phyloP scores from a whole-genome alignment of 1,140 invertebrate species.

The Achroia grisella region DNA sequence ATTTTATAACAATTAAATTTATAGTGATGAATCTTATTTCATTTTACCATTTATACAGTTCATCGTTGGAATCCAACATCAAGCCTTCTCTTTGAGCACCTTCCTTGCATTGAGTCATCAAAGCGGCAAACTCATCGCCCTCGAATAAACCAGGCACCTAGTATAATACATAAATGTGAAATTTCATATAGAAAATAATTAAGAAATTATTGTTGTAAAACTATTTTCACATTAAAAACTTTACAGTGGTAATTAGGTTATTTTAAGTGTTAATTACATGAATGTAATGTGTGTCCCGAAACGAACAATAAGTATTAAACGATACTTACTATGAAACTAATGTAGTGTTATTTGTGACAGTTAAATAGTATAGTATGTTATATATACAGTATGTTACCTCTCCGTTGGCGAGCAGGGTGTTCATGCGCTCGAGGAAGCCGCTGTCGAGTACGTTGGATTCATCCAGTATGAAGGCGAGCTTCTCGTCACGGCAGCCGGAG shows the following conservation, averaged over 20 bases:
- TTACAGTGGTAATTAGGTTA: background rate
- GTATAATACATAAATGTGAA: slow-evolving; percentile 1
- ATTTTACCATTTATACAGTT: slow-evolving; percentile 93
- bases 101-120: slow-evolving; percentile 99
- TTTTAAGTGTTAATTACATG: too few relatives aligned
- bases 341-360: too few relatives aligned
- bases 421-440: slow-evolving; percentile 99
- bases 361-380: background rate
- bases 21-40: too few relatives aligned
- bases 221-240: background rate
- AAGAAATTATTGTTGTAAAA: too few relatives aligned
- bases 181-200: background rate
- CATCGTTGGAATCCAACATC: slow-evolving; percentile 99
- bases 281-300: too few relatives aligned
- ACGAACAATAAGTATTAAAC: too few relatives aligned
- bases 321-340: too few relatives aligned
- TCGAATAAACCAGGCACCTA: slow-evolving; percentile 92
- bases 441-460: slow-evolving; percentile 99
- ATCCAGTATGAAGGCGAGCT: slow-evolving; percentile 99
- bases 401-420: slow-evolving; percentile 98
- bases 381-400: slow-evolving; percentile 76
- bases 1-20: background rate
- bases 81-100: slow-evolving; percentile 97
- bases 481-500: slow-evolving; percentile 98
- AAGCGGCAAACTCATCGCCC: slow-evolving; percentile 97